phyloP scores from a whole-genome alignment of 1,140 invertebrate species.

The Antheraea mylitta region DNA sequence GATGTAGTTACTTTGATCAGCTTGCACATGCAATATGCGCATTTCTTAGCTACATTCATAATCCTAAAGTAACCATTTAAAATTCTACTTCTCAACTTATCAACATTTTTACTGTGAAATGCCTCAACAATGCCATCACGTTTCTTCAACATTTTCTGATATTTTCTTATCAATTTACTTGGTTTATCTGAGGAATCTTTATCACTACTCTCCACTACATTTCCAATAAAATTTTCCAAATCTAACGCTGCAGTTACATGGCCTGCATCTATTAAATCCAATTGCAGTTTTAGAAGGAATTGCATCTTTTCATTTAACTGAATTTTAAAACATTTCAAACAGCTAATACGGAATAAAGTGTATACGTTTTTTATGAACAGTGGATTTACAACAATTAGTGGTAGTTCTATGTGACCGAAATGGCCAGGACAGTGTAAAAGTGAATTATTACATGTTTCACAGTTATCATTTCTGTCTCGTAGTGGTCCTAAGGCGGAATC shows the following conservation, averaged over 20 bases:
- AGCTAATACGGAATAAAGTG: slow-evolving; percentile 84
- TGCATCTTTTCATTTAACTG: slow-evolving; percentile 85
- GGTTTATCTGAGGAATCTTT: slow-evolving; percentile 46
- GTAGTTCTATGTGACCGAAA: slow-evolving; percentile 96
- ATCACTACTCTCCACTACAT: slow-evolving; percentile 49
- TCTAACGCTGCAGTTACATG: slow-evolving; percentile 85
- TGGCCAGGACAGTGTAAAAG: slow-evolving; percentile 92
- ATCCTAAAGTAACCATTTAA: slow-evolving; percentile 80
- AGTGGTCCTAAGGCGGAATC: slow-evolving; percentile 87
- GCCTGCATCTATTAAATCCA: slow-evolving; percentile 88
- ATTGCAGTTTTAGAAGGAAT: slow-evolving; percentile 84
- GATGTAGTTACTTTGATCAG: slow-evolving; percentile 82
- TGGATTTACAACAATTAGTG: slow-evolving; percentile 95
- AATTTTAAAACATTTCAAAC: slow-evolving; percentile 85
- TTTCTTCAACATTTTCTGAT: slow-evolving; percentile 62
- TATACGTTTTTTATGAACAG: slow-evolving; percentile 89
- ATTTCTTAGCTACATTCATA: slow-evolving; percentile 80
- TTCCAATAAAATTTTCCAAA: slow-evolving; percentile 79
- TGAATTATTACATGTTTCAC: slow-evolving; percentile 89
- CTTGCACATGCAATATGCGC: slow-evolving; percentile 81
- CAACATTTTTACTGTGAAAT: slow-evolving; percentile 81
- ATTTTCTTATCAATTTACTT: slow-evolving; percentile 62
- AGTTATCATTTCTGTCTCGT: slow-evolving; percentile 83
- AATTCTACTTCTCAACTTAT: slow-evolving; percentile 81
- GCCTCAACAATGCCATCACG: slow-evolving; percentile 56